A percentile compares a stretch with the other conserved stretches of the same genome.
phyloP scores from a whole-genome alignment of 2,113 vertebrate species.

The Catharus bicknelli region DNA sequence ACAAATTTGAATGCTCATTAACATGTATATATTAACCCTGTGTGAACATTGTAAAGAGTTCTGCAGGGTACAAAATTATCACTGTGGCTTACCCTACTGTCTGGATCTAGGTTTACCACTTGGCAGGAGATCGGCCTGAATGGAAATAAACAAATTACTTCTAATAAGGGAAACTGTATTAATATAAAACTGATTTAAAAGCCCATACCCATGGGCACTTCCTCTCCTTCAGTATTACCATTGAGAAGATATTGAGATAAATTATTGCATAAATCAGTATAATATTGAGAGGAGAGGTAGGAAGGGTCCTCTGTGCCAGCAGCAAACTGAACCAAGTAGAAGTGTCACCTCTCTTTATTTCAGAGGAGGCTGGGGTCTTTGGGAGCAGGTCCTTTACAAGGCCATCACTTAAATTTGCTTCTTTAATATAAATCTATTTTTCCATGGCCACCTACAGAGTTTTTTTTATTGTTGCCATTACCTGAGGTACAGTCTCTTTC shows the following conservation, averaged over 20 bases:
- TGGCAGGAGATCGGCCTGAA: background rate
- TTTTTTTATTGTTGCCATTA: background rate
- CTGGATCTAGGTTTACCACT: background rate
- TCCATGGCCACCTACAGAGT: background rate
- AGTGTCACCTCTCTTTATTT: background rate
- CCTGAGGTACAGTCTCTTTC: background rate
- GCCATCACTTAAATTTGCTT: background rate
- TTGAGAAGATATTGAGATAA: background rate
- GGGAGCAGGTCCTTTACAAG: background rate
- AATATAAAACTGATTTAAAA: background rate
- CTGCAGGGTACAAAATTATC: background rate
- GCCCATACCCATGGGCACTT: background rate
- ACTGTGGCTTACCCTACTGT: background rate
- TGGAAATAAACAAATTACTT: background rate
- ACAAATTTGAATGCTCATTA: slow-evolving; percentile 13
- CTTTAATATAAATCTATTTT: background rate
- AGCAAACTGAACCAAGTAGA: background rate
- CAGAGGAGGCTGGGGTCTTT: background rate
- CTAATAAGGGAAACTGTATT: background rate
- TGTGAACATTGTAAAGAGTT: background rate
- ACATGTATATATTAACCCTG: background rate
- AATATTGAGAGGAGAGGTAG: background rate
- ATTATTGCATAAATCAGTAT: background rate
- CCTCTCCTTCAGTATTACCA: background rate
- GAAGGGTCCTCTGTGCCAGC: background rate